Conservation (phyloP, 1,140 invertebrate genomes). For the Cyclina sinensis region DNA sequence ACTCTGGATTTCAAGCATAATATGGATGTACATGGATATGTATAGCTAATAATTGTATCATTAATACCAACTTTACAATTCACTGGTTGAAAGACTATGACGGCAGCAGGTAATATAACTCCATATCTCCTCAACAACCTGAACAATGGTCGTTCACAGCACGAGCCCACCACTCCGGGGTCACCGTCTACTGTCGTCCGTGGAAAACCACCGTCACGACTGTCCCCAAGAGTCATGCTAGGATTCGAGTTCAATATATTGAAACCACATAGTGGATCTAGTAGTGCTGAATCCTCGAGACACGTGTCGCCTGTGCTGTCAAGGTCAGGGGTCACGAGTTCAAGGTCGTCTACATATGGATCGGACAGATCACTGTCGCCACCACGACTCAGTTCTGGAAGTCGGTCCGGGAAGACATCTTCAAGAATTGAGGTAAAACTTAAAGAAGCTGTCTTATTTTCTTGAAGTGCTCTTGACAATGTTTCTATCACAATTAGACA, state of each 20-base stretch:
- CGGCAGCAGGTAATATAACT: background rate
- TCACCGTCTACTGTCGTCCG: background rate
- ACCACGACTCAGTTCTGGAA: constrained; percentile 24
- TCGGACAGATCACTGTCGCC: constrained; percentile 54
- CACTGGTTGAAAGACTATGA: background rate
- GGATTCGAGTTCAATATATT: constrained; percentile 63
- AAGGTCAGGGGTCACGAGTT: constrained; percentile 32
- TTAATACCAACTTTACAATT: background rate
- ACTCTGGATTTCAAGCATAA: no score
- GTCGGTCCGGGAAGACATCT: constrained; percentile 34
- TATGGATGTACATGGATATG: no score
- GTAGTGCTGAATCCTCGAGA: constrained; percentile 46
- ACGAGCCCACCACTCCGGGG: background rate
- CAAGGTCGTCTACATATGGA: constrained; percentile 4
- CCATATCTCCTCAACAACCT: constrained; percentile 2
- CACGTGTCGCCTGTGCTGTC: constrained; percentile 50
- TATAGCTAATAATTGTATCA: no score
- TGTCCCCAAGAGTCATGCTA: constrained; percentile 60
- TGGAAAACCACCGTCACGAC: constrained; percentile 36
- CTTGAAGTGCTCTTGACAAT: no score
- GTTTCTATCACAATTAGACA: no score
- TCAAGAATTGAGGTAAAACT: constrained; percentile 34
- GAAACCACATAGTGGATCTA: constrained; percentile 37
- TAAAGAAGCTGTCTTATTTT: no score
- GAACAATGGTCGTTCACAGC: background rate